Evolutionary conservation across 53 echinoderm and acorn worm species (phyloP).

Genomic region (Luidia sarsii): DNA sequence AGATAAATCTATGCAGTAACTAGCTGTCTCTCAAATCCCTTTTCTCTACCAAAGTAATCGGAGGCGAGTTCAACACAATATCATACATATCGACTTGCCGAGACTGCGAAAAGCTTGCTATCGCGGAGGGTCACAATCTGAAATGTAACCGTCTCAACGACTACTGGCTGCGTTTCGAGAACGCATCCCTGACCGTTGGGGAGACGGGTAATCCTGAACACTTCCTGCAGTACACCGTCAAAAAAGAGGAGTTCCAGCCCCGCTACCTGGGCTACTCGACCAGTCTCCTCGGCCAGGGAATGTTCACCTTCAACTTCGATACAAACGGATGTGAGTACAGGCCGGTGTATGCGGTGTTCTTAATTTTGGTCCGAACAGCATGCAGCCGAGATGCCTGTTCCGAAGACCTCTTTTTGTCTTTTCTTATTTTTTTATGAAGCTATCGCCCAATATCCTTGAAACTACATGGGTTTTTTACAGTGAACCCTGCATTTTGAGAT

Average conservation of each 20-base stretch:
- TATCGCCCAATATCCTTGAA: too few relatives aligned
- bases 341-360: too few relatives aligned
- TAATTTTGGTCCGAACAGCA: too few relatives aligned
- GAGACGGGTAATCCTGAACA: not conserved
- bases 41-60: not conserved
- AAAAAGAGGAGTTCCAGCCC: not conserved
- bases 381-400: too few relatives aligned
- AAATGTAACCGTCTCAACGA: slow-evolving; percentile 19
- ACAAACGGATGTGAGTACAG: slow-evolving; percentile 35
- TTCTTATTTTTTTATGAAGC: too few relatives aligned
- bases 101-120: not conserved
- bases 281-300: slow-evolving; percentile 21
- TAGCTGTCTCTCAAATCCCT: not conserved
- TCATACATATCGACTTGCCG: slow-evolving; percentile 25
- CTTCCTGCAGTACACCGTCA: slow-evolving; percentile 4
- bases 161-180: slow-evolving; percentile 18
- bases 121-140: not conserved
- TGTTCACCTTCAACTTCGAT: slow-evolving; percentile 45
- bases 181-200: slow-evolving; percentile 15
- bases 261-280: slow-evolving; percentile 26
- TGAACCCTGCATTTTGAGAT: too few relatives aligned
- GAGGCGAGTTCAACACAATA: not conserved
- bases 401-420: too few relatives aligned
- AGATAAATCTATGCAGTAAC: not conserved
- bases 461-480: too few relatives aligned